These are phyloP conservation scores for Drosophila persimilis DNA, from an alignment of 1,140 invertebrate species.

Conservation along the genomic window DNA sequence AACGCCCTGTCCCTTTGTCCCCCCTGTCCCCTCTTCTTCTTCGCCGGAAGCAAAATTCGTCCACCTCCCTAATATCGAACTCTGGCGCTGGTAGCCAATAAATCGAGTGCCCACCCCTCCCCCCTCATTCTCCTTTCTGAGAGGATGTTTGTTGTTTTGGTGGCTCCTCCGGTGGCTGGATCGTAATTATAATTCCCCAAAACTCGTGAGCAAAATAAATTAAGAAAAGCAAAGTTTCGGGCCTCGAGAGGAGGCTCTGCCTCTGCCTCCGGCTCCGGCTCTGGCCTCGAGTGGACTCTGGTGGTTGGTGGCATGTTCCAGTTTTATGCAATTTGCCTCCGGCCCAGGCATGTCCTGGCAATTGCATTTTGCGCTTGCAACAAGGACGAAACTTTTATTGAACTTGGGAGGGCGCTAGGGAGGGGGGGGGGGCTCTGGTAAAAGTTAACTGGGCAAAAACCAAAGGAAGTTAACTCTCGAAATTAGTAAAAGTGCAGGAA, in stretches of 20 bases:
- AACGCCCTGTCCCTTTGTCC: conserved; percentile 10
- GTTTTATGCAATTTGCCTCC: conserved; percentile 43
- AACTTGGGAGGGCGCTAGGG: conserved; percentile 42
- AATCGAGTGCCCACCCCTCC: conserved; percentile 37
- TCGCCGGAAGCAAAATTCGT: conserved; percentile 40
- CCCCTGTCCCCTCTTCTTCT: background rate
- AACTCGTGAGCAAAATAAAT: conserved; percentile 78
- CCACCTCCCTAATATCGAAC: conserved; percentile 73
- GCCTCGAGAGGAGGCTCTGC: background rate
- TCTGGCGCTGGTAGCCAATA: conserved; percentile 58
- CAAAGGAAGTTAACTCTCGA: conserved; percentile 82
- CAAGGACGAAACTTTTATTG: conserved; percentile 77
- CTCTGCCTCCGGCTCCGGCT: background rate
- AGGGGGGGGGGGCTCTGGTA: conserved; percentile 8
- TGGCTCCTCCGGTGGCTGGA: conserved; percentile 17
- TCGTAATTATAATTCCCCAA: conserved; percentile 72
- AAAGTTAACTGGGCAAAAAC: conserved; percentile 82
- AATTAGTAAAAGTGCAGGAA: conserved; percentile 82
- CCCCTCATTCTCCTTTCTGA: background rate
- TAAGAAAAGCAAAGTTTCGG: conserved; percentile 77
- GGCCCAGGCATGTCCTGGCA: conserved; percentile 45
- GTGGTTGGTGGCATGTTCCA: conserved; percentile 19
- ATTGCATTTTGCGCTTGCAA: conserved; percentile 75
- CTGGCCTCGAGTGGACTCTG: background rate
- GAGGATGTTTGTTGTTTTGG: background rate